A percentile compares a stretch with the other conserved stretches of the same genome.
Evolutionary conservation across 2,888 invertebrate species (phyloP).

Genomic region (Helicoverpa assulta): DNA sequence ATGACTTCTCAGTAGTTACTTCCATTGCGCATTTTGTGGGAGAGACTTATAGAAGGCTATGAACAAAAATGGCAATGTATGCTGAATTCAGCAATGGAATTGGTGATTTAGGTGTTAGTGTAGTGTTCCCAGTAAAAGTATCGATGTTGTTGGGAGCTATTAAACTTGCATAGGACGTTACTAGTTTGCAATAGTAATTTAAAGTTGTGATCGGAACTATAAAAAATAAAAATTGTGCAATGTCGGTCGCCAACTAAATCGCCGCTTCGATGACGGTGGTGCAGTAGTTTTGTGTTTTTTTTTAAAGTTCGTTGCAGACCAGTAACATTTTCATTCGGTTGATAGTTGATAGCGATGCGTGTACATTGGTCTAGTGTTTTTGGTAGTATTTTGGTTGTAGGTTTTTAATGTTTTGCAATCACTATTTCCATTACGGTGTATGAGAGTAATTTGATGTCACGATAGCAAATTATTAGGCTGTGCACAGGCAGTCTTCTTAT

Average conservation of each 20-base stretch:
- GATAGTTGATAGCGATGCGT: constrained; percentile 21
- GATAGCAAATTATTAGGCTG: too few species aligned
- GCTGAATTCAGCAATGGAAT: rapidly evolving
- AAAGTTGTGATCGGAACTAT: constrained; percentile 77
- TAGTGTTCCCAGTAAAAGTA: constrained; percentile 38
- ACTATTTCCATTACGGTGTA: too few species aligned
- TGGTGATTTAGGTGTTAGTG: not conserved
- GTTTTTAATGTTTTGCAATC: too few species aligned
- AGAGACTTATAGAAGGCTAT: rapidly evolving
- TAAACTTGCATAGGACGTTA: constrained; percentile 75
- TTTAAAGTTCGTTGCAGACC: constrained; percentile 15
- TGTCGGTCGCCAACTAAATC: constrained; percentile 57
- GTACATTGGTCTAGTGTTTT: constrained; percentile 6
- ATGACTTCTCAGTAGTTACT: not conserved
- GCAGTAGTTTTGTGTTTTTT: constrained; percentile 11
- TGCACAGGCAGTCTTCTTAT: too few species aligned
- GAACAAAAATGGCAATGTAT: constrained; percentile 20
- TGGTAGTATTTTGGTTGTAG: not conserved
- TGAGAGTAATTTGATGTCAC: too few species aligned
- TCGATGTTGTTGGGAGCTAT: constrained; percentile 70
- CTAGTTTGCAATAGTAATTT: constrained; percentile 81
- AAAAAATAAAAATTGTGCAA: constrained; percentile 73
- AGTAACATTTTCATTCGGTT: constrained; percentile 32
- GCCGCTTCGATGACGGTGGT: constrained; percentile 41
- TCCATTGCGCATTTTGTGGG: constrained; percentile 12